Base-by-base conservation (phyloP, 2,797 vertebrate genomes). In the Dendrocincla fuliginosa region DNA sequence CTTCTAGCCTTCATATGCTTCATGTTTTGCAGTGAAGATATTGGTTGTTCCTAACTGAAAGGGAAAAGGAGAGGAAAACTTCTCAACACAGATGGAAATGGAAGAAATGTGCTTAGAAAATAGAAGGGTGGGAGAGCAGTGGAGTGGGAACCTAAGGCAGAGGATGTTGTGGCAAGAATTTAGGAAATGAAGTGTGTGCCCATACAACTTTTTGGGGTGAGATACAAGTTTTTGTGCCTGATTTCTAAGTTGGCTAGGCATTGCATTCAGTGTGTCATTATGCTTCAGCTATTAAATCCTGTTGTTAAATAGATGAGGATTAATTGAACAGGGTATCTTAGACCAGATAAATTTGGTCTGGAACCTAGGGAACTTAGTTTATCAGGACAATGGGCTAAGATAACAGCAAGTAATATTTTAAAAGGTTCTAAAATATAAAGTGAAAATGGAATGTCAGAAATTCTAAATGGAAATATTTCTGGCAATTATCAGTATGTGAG, bases 331-430 rank as follows among this genome's bases (percentile, higher is more conserved):
- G 41, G 18, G 5, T 83, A 74, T 83, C 71, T 92, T 68, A 91
- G 49, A 90, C 87, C 42, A 91, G 89, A 91, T 85, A 94, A 92
- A 82, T 14, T 33, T 46, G 60, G 24, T 63, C 37, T 91, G 75
- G n/a, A 44, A 83, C 64, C 49, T 35, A 32, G 78, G 78, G 49
- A 94, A 46, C 16, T 63, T 14, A 19, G 28, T 70, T 95, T 84
- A 70, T 85, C 52, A 68, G 56, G n/a, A 69, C 35, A 91, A 46
- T 25, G 27, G 74, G 64, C 33, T 63, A 60, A 85, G 91, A 85
- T 70, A 87, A 88, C 25, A 64, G 25, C 14, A 11, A 83, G 50
- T 44, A 24, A 49, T 6, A 24, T 63, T 90, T 82, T 89, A 85
- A 83, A 37, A 80, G 11, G 18, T 49, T 85, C 68, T 80, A 44